Evolutionary conservation across 1,140 invertebrate species (phyloP), one percentile per base, ranked within the genome.

Genomic region (Cyphomyrmex costatus): DNA sequence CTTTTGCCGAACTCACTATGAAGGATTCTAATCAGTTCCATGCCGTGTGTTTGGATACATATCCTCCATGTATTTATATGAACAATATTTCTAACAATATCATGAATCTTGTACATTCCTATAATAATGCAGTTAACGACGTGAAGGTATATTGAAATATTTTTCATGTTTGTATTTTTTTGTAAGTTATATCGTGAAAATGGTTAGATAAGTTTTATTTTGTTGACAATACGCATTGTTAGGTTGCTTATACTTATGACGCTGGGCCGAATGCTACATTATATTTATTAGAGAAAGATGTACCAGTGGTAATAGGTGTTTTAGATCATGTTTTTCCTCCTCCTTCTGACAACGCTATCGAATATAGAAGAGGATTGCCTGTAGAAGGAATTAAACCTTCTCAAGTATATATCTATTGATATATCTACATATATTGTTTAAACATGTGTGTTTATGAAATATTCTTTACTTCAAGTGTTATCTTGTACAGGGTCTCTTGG

Each of bases 21-120:
- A 97, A 97, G 95, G 99, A 99, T 92, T 99, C 98, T 73, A 99
- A 99, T 96, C 98, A 99, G 94, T 97, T 99, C 91, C 99, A 99
- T 96, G 98, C 99, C 2, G 96, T 98, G 46, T 99, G 98, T 91
- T 93, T 99, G 63, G 99, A 99, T 94, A 98, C 99, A 0, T 99
- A 97, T 96, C 99, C 99, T 6, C 99, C 99, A 0, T 97, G 97
- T 94, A 95, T 97, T 30, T 99, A 99, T 92, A 97, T 99, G 97
- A 99, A 98, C 92, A 97, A 99, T 93, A 95, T 96, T 1, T 99
- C 99, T 3, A 96, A 97, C 92, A 94, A 96, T 49, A 97, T 99
- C 70, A 96, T 98, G 2, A 95, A 97, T 90, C 95, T 99, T 85
- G 96, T 99, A 56, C 98, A 99, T 95, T 92, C 94, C 10, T 99